These are phyloP conservation scores for Lordiphosa clarofinis DNA, from an alignment of 1,140 invertebrate species.

Conservation along the genomic window DNA sequence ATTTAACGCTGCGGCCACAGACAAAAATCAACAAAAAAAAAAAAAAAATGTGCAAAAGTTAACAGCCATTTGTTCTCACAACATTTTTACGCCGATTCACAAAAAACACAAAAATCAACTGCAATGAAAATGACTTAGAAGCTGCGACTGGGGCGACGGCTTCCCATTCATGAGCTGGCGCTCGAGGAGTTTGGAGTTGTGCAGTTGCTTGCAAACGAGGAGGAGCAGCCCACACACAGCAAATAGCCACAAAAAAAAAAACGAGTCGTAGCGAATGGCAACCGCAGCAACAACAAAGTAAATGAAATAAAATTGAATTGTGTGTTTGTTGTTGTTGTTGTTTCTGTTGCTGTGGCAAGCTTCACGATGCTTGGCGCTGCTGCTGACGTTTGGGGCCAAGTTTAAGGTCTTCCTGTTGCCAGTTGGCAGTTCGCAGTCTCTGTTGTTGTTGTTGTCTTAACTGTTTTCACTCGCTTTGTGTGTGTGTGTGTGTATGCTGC, in stretches of 20 bases:
- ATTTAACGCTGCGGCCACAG: constrained; percentile 49
- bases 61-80: constrained; percentile 77
- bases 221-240: constrained; percentile 63
- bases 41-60: constrained; percentile 62
- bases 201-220: constrained; percentile 40
- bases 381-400: constrained; percentile 65
- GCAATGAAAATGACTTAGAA: constrained; percentile 68
- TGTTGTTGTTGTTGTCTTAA: constrained; percentile 62
- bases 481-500: constrained; percentile 11
- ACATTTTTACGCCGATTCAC: constrained; percentile 76
- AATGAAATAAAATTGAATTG: constrained; percentile 77
- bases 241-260: constrained; percentile 45
- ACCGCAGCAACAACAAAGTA: constrained; percentile 56
- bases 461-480: constrained; percentile 65
- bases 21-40: constrained; percentile 46
- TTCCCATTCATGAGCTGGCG: constrained; percentile 72
- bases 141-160: constrained; percentile 47
- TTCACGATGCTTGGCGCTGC: constrained; percentile 22
- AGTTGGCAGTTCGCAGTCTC: constrained; percentile 60
- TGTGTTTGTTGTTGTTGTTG: constrained; percentile 58
- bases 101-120: constrained; percentile 44
- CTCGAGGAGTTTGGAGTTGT: constrained; percentile 55
- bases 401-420: constrained; percentile 74
- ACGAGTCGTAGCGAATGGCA: constrained; percentile 62
- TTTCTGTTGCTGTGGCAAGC: constrained; percentile 14